These are phyloP conservation scores for Lutraria rhynchaena DNA, from an alignment of 1,140 invertebrate genomes.

Conservation along the genomic window DNA sequence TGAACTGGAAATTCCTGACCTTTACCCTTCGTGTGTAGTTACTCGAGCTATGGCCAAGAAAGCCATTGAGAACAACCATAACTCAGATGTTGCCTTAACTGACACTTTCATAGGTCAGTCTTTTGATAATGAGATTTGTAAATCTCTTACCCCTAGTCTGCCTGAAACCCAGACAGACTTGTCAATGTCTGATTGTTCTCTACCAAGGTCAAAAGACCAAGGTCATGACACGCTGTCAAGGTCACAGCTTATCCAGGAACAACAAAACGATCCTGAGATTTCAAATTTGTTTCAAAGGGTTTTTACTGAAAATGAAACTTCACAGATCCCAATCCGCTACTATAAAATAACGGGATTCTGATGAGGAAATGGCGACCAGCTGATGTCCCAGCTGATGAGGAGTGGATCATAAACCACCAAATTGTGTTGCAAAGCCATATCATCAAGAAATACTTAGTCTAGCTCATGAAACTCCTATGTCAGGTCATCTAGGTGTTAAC, in stretches of 20 bases:
- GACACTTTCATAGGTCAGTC: constrained; percentile 18
- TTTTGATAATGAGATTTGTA: neutral
- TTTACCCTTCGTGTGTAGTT: constrained; percentile 57
- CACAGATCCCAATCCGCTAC: too few species aligned
- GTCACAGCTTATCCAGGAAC: too few species aligned
- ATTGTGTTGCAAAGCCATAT: neutral
- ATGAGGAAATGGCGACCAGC: constrained; percentile 16
- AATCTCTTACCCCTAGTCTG: neutral
- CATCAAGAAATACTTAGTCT: too few species aligned
- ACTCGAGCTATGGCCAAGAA: constrained; percentile 58
- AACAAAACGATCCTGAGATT: too few species aligned
- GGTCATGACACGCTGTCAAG: too few species aligned
- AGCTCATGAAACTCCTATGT: too few species aligned
- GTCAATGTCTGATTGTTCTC: neutral
- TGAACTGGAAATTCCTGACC: constrained; percentile 21
- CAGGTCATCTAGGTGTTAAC: constrained; percentile 24
- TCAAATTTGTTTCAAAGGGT: too few species aligned
- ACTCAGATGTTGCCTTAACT: neutral
- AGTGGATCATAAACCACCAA: neutral
- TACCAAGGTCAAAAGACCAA: neutral
- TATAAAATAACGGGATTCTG: too few species aligned
- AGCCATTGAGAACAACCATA: neutral
- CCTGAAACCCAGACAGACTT: neutral
- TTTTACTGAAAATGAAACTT: too few species aligned
- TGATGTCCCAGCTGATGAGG: too few species aligned